Conservation (phyloP, 2,888 invertebrate species). For the Noctua janthina region DNA sequence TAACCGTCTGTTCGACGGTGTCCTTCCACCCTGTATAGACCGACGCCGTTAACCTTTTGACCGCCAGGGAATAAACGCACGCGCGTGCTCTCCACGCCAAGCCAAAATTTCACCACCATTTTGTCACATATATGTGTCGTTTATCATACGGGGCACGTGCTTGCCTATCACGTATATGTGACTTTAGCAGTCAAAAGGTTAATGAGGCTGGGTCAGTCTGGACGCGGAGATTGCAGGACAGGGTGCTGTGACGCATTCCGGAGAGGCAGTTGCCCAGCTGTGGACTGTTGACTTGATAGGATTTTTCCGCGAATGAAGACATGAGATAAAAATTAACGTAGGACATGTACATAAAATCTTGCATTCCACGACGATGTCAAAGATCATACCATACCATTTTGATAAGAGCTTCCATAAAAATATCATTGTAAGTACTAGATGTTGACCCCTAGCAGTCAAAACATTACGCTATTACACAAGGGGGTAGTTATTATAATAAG, state of each 20-base stretch:
- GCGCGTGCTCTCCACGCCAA: too few species aligned
- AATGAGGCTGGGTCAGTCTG: not conserved
- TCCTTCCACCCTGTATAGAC: too few species aligned
- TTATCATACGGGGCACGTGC: too few species aligned
- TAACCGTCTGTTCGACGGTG: too few species aligned
- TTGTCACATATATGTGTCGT: too few species aligned
- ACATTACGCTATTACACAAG: conserved; percentile 31
- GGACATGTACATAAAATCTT: not conserved
- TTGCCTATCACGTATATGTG: too few species aligned
- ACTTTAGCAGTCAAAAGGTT: too few species aligned
- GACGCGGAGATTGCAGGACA: not conserved
- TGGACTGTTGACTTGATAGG: too few species aligned
- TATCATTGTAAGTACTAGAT: not conserved
- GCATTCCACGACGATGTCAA: not conserved
- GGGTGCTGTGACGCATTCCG: not conserved
- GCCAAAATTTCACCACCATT: too few species aligned
- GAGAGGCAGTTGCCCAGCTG: not conserved
- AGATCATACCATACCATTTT: not conserved
- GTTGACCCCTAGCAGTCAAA: conserved; percentile 9
- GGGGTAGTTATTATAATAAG: conserved; percentile 13
- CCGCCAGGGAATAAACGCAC: too few species aligned
- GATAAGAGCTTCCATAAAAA: conserved; percentile 35
- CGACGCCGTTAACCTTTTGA: too few species aligned
- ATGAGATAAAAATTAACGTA: not conserved
- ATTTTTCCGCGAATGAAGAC: not conserved